A percentile compares a stretch with the other conserved stretches of the same genome.
Evolutionary conservation across 2,797 vertebrate genomes (phyloP).

Genomic region (Oreortyx pictus): DNA sequence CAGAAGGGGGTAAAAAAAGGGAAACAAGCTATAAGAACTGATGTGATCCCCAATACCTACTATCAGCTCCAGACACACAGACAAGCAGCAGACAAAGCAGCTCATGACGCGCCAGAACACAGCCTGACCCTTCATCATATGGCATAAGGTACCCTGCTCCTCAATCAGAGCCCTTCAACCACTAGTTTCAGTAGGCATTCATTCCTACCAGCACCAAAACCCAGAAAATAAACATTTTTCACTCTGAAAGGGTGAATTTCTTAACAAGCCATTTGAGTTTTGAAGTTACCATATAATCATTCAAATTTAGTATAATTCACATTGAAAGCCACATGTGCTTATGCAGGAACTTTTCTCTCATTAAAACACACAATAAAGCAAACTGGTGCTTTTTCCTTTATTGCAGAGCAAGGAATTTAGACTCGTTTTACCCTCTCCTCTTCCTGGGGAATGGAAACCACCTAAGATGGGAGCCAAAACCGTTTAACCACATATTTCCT

Average conservation of each 20-base stretch:
- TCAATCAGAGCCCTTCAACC: background rate
- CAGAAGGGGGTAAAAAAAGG: background rate
- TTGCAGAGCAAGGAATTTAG: conserved; percentile 43
- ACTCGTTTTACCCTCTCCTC: conserved; percentile 30
- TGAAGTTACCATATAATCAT: background rate
- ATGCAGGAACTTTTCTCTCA: conserved; percentile 13
- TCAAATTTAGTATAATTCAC: background rate
- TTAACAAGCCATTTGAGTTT: background rate
- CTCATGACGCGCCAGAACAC: fast-evolving
- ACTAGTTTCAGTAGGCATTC: background rate
- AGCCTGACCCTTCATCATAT: conserved; percentile 26
- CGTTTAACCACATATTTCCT: conserved; percentile 94
- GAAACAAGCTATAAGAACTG: background rate
- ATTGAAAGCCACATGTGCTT: background rate
- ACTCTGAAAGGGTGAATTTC: background rate
- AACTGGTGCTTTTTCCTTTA: conserved; percentile 28
- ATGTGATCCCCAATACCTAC: background rate
- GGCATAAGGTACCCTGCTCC: background rate
- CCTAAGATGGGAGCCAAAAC: conserved; percentile 82
- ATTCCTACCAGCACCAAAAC: background rate
- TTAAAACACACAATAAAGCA: conserved; percentile 36
- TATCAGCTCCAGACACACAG: background rate
- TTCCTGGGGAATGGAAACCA: conserved; percentile 81
- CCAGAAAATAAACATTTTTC: background rate
- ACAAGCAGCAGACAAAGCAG: background rate